Evolutionary conservation across 2,888 invertebrate species (phyloP).

Genomic region (Drosophila nr. perissopoda): DNA sequence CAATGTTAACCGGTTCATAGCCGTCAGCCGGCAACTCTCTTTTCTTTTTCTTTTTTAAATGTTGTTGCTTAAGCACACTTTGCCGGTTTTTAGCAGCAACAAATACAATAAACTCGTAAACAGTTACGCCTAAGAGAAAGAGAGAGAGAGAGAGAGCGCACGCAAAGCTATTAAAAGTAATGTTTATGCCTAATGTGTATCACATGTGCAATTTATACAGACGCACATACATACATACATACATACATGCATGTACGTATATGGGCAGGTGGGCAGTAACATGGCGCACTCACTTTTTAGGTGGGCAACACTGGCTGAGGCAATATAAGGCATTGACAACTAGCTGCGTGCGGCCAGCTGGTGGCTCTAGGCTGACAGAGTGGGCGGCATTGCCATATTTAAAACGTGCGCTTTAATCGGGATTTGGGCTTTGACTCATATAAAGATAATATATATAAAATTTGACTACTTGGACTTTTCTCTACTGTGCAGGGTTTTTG

Average conservation of each 20-base stretch:
- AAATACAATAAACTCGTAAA: conserved; percentile 15
- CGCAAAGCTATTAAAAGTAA: conserved; percentile 43
- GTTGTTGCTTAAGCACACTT: conserved; percentile 20
- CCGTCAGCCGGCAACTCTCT: conserved; percentile 30
- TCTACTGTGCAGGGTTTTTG: conserved; percentile 8
- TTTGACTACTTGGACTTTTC: background rate
- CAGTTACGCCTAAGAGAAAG: conserved; percentile 22
- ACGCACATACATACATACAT: background rate
- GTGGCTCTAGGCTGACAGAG: conserved; percentile 6
- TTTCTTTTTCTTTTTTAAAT: conserved; percentile 13
- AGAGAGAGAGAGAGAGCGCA: conserved; percentile 2
- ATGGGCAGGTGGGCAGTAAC: conserved; percentile 33
- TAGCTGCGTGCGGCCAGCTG: conserved; percentile 7
- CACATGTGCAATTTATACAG: conserved; percentile 44
- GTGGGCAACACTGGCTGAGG: conserved; percentile 32
- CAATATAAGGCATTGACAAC: conserved; percentile 44
- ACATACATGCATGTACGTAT: background rate
- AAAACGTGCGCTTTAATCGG: conserved; percentile 36
- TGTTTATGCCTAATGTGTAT: conserved; percentile 51
- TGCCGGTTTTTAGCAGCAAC: conserved; percentile 25
- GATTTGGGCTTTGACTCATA: conserved; percentile 39
- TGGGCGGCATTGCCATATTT: conserved; percentile 41
- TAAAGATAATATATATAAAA: conserved; percentile 34
- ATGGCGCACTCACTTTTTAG: conserved; percentile 11
- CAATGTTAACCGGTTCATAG: conserved; percentile 36